Conservation (phyloP, 2,888 invertebrate species). For the Conops quadrifasciatus region DNA sequence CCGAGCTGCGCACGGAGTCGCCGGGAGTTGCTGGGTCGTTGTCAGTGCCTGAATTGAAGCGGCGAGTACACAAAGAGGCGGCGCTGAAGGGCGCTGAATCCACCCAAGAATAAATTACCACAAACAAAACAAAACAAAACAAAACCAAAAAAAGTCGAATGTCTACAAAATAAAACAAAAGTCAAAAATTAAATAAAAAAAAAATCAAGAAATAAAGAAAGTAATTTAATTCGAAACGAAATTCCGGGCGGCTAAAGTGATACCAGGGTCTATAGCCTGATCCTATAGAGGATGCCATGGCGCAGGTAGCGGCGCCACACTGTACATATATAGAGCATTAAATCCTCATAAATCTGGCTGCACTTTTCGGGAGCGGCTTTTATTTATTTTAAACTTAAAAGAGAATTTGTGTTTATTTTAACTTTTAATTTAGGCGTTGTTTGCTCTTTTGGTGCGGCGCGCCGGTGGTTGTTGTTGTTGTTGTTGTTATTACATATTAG, state of each 20-base stretch:
- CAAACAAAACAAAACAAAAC: too few species aligned
- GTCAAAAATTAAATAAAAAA: too few species aligned
- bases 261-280: too few species aligned
- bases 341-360: not conserved
- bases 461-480: constrained; percentile 6
- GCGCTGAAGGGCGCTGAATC: not conserved
- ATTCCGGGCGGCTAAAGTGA: too few species aligned
- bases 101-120: too few species aligned
- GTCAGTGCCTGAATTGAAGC: not conserved
- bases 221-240: too few species aligned
- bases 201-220: too few species aligned
- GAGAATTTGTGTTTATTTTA: constrained; percentile 8
- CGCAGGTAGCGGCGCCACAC: too few species aligned
- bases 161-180: too few species aligned
- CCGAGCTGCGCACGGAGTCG: constrained; percentile 8
- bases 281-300: too few species aligned
- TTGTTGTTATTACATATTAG: constrained; percentile 16
- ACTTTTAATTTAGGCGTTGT: constrained; percentile 4
- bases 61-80: not conserved
- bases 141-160: too few species aligned
- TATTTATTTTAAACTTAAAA: constrained; percentile 21
- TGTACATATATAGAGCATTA: too few species aligned
- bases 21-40: not conserved
- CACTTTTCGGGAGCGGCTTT: not conserved
- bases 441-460: constrained; percentile 10